A percentile compares a stretch with the other conserved stretches of the same genome.
Conservation (phyloP, 2,113 vertebrate genomes). For the Cephalopterus ornatus region DNA sequence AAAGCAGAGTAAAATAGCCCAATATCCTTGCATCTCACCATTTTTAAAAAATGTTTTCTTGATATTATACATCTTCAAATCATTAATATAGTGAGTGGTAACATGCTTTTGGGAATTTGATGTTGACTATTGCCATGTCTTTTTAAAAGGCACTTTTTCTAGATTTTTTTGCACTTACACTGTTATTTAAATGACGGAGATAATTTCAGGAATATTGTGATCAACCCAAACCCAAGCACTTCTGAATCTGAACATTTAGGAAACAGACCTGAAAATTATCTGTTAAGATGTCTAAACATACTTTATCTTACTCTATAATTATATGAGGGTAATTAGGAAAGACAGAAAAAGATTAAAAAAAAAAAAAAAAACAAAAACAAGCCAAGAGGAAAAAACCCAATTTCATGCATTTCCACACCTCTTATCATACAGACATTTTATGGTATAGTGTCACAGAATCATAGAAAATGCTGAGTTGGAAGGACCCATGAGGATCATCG, state of each 20-base stretch:
- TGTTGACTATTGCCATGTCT: neutral
- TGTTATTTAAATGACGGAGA: neutral
- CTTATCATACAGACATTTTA: neutral
- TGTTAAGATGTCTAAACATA: neutral
- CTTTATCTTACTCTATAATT: neutral
- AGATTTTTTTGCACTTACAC: accelerated
- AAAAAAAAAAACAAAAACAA: neutral
- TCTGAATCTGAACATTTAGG: neutral
- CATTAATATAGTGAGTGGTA: neutral
- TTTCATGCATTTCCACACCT: neutral
- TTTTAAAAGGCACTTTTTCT: neutral
- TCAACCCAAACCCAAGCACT: neutral
- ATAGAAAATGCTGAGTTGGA: neutral
- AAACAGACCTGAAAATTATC: neutral
- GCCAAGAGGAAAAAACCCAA: neutral
- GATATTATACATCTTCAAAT: neutral
- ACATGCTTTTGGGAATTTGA: neutral
- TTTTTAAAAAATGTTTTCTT: neutral
- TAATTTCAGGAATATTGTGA: neutral
- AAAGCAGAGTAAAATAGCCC: neutral
- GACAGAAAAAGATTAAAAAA: neutral
- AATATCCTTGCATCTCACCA: accelerated
- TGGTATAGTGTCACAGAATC: neutral
- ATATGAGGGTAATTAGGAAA: neutral
- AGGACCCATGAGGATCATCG: neutral